These are phyloP conservation scores for Dipodomys spectabilis DNA, from an alignment of 2,113 vertebrate genomes.

Conservation along the genomic window DNA sequence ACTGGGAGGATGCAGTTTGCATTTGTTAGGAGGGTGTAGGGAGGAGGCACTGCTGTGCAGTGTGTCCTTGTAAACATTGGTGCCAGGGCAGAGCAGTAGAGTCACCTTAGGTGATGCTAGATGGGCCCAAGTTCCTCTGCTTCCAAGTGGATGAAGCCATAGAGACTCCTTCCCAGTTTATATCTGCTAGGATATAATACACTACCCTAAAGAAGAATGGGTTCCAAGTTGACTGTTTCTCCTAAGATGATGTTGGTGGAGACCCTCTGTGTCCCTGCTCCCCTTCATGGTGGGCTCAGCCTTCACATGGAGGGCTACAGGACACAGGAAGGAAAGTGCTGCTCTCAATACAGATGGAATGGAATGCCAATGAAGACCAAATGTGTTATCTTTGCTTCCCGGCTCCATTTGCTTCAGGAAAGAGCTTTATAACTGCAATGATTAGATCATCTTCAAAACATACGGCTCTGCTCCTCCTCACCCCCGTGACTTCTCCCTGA, in stretches of 20 bases:
- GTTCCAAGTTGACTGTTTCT: constrained; percentile 44
- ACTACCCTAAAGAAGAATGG: constrained; percentile 12
- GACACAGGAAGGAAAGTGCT: background rate
- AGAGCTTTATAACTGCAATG: background rate
- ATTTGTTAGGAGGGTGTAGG: constrained; percentile 65
- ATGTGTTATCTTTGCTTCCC: background rate
- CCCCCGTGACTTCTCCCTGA: background rate
- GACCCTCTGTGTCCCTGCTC: background rate
- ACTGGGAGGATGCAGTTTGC: constrained; percentile 76
- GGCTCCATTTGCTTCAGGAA: background rate
- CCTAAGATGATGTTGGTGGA: background rate
- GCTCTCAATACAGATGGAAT: background rate
- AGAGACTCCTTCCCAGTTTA: background rate
- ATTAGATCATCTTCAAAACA: background rate
- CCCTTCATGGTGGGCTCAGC: background rate
- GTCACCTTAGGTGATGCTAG: constrained; percentile 24
- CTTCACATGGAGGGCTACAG: background rate
- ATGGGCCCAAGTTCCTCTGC: background rate
- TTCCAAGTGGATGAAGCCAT: constrained; percentile 5
- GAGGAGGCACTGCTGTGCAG: constrained; percentile 85
- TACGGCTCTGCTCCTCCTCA: background rate
- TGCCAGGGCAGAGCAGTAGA: constrained; percentile 67
- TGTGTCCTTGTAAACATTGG: constrained; percentile 85
- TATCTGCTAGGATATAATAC: background rate
- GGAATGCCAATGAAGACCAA: background rate